phyloP scores from a whole-genome alignment of 2,797 vertebrate genomes.

The Hoplostethus mediterraneus region DNA sequence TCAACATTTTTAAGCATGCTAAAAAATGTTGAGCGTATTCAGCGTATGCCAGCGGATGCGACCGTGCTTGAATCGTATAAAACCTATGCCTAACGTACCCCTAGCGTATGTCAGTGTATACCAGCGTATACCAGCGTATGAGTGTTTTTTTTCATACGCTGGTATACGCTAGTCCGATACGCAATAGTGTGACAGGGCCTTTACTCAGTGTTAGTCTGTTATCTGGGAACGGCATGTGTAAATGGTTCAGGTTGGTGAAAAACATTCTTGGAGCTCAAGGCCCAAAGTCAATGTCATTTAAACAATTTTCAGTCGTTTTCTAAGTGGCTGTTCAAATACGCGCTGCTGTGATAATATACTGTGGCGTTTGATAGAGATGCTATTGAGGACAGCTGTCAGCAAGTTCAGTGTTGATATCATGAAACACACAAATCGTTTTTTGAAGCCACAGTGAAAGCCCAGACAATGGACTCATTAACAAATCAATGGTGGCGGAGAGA shows the following conservation, averaged over 20 bases:
- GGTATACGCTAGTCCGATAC: too few species aligned
- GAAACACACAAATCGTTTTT: conserved; percentile 37
- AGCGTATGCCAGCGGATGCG: too few species aligned
- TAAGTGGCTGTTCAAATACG: conserved; percentile 22
- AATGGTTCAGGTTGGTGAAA: not conserved
- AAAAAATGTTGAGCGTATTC: too few species aligned
- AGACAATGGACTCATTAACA: conserved; percentile 58
- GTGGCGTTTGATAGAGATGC: conserved; percentile 19
- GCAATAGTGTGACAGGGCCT: too few species aligned
- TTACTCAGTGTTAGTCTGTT: too few species aligned
- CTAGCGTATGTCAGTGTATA: too few species aligned
- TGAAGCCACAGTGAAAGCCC: conserved; percentile 40
- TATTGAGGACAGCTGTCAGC: conserved; percentile 42
- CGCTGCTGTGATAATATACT: conserved; percentile 12
- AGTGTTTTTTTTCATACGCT: too few species aligned
- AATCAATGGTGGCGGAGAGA: conserved; percentile 41
- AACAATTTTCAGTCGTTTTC: not conserved
- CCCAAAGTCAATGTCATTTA: not conserved
- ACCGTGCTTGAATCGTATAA: too few species aligned
- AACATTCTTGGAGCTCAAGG: not conserved
- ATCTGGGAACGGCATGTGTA: not conserved
- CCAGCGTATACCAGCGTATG: too few species aligned
- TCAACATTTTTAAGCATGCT: too few species aligned
- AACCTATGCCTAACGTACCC: too few species aligned
- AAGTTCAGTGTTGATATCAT: conserved; percentile 39